Evolutionary conservation across 1,140 invertebrate genomes (phyloP).

Genomic region (Drosophila ercepeae): DNA sequence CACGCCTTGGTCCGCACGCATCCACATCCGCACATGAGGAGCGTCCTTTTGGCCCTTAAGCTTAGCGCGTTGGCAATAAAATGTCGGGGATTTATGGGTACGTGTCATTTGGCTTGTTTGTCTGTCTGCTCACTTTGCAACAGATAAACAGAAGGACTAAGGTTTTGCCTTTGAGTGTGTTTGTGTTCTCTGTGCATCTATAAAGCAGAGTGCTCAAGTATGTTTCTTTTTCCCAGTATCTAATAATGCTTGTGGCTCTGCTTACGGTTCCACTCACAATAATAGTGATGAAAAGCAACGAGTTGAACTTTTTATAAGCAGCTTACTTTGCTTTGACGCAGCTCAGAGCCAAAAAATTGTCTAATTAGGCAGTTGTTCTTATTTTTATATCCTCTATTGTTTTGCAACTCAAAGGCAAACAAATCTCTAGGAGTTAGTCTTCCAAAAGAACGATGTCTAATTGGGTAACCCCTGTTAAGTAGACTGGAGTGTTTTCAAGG

Average conservation of each 20-base stretch:
- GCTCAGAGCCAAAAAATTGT: too few species aligned
- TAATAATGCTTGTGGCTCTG: neutral
- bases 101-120: conserved; percentile 77
- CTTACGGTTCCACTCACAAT: conserved; percentile 3
- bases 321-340: too few species aligned
- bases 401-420: neutral
- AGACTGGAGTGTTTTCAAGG: too few species aligned
- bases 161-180: neutral
- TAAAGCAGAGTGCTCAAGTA: conserved; percentile 1
- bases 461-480: too few species aligned
- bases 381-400: neutral
- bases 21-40: neutral
- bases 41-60: conserved; percentile 34
- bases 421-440: neutral
- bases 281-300: neutral
- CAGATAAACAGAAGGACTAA: conserved; percentile 30
- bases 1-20: conserved; percentile 6
- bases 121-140: conserved; percentile 32
- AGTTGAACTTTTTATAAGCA: neutral
- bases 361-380: too few species aligned
- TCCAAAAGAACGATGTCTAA: too few species aligned
- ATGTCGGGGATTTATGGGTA: conserved; percentile 71
- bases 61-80: conserved; percentile 64
- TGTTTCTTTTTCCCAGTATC: conserved; percentile 10
- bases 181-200: neutral